A percentile compares a stretch with the other conserved stretches of the same genome.
Conservation (phyloP, 2,797 vertebrate species). For the Dendrocincla fuliginosa region DNA sequence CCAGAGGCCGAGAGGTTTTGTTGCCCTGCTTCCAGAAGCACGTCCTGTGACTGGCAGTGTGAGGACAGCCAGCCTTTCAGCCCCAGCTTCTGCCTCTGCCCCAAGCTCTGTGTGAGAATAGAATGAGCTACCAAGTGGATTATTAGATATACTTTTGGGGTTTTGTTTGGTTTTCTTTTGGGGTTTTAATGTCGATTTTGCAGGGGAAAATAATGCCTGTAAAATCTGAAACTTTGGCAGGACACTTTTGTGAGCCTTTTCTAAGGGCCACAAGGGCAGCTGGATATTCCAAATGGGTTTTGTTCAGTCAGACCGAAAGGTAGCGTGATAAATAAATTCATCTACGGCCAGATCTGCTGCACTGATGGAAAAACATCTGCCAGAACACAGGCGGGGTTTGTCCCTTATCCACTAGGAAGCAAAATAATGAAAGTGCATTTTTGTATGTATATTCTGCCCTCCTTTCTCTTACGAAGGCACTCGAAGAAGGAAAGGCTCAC, state of each 20-base stretch:
- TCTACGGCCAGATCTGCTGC: background rate
- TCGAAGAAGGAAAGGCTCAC: background rate
- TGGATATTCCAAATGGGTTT: background rate
- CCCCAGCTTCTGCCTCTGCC: background rate
- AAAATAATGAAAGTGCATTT: background rate
- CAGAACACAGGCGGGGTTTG: background rate
- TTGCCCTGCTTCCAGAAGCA: background rate
- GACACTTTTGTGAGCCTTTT: background rate
- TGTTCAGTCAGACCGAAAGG: background rate
- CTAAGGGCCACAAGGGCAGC: accelerated
- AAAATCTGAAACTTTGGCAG: background rate
- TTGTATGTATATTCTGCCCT: background rate
- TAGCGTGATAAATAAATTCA: background rate
- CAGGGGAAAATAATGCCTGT: background rate
- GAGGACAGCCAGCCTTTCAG: background rate
- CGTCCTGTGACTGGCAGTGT: background rate
- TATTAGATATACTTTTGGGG: background rate
- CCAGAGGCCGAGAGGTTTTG: background rate
- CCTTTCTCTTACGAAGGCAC: accelerated
- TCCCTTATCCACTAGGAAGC: background rate
- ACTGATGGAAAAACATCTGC: background rate
- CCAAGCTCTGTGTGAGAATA: background rate
- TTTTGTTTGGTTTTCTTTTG: no score
- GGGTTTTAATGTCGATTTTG: background rate
- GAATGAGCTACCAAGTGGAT: background rate